These are phyloP conservation scores for Diorhabda carinulata DNA, from an alignment of 1,140 invertebrate genomes.

Conservation along the genomic window DNA sequence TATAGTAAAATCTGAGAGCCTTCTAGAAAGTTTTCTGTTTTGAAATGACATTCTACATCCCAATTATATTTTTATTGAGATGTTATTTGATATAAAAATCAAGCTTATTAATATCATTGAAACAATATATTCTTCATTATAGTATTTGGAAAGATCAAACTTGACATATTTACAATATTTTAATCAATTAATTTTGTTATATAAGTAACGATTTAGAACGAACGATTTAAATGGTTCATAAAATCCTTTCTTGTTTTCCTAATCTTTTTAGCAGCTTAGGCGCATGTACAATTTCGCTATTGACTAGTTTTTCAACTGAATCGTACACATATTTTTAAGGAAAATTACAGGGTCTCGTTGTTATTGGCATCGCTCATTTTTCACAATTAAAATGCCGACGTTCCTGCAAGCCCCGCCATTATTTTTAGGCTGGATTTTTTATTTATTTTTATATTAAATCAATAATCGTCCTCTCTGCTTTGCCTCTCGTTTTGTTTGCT, in stretches of 20 bases:
- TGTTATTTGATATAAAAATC: too few species aligned
- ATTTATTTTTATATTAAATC: conserved; percentile 3
- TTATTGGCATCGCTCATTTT: conserved; percentile 2
- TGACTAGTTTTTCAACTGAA: neutral
- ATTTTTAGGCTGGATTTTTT: neutral
- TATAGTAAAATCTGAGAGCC: too few species aligned
- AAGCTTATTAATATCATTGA: too few species aligned
- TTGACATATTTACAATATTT: too few species aligned
- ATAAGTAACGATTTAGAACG: too few species aligned
- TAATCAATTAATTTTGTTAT: too few species aligned
- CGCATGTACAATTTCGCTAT: neutral
- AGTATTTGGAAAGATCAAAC: too few species aligned
- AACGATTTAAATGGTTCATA: too few species aligned
- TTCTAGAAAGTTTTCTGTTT: too few species aligned
- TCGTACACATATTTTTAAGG: conserved; percentile 2
- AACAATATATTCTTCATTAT: too few species aligned
- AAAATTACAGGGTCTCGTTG: neutral
- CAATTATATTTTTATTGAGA: too few species aligned
- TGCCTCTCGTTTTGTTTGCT: neutral
- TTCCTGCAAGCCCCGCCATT: neutral
- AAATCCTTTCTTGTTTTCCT: neutral
- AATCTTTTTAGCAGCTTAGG: neutral
- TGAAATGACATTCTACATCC: too few species aligned
- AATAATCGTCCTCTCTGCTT: conserved; percentile 2
- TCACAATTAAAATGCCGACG: conserved; percentile 2